Evolutionary conservation across 2,797 vertebrate species (phyloP), one percentile per base, ranked within the genome.

Genomic region (Lycodopsis pacificus): DNA sequence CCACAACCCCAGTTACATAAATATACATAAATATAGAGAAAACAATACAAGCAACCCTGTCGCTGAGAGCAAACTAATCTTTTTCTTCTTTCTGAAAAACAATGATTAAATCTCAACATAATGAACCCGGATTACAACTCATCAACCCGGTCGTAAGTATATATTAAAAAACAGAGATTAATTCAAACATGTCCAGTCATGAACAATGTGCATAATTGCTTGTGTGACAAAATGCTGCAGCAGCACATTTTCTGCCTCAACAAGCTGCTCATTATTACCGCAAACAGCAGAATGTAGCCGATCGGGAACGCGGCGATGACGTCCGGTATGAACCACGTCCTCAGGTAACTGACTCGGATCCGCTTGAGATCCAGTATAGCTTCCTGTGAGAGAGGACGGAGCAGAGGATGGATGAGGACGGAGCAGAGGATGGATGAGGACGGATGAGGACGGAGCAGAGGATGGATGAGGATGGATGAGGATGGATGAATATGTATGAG

Each of bases 251-350:
- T 19, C n/a, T 62, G 75, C 44, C 20, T 27, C 11, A n/a, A 61
- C 58, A 38, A 4, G 14, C 5, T 30, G 22, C 53, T 77, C 58
- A 58, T 78, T 76, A 79, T 92, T 94, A 96, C 95, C 90, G 94
- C 94, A 90, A 96, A 93, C 68, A 95, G 88, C 56, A 96, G 86
- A 19, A 96, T 95, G 91, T 95, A 96, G 74, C 95, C 95, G 8
- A 95, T 95, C 10, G 95, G 95, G 87, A 96, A 95, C 7, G 95
- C 95, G 48, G 95, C 95, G 19, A 95, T 94, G 66, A 95, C 76
- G 48, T 96, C 95, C 4, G 94, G 94, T 74, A 96, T 86, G 93
- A 96, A 95, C 95, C 95, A 96, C 11, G 94, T 92, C 92, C 93
- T 94, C 80, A 96, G 90, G 92, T 96, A 96, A 57, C 74, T 89